phyloP scores from a whole-genome alignment of 2,113 vertebrate genomes.

The Octodon degus region DNA sequence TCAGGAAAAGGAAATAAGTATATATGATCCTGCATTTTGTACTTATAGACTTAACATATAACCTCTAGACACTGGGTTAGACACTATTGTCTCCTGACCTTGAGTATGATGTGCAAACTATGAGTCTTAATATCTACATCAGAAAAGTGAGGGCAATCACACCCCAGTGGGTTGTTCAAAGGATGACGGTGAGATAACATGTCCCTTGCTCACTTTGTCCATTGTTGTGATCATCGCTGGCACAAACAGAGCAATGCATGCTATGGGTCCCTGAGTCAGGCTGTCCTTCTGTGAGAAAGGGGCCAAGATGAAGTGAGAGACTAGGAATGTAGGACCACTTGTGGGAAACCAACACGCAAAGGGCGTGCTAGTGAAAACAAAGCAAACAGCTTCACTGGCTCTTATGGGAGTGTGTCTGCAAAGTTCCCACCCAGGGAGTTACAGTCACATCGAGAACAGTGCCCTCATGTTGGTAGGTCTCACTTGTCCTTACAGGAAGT shows the following conservation, averaged over 20 bases:
- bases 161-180: slow-evolving; percentile 32
- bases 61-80: not conserved
- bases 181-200: slow-evolving; percentile 48
- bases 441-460: too few relatives aligned
- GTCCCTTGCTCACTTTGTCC: slow-evolving; percentile 54
- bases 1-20: not conserved
- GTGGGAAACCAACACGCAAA: not conserved
- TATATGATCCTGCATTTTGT: not conserved
- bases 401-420: not conserved
- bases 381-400: not conserved
- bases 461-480: not conserved
- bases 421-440: not conserved
- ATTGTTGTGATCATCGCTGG: not conserved
- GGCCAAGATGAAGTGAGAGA: not conserved
- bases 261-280: not conserved
- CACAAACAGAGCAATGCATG: not conserved
- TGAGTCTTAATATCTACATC: slow-evolving; percentile 25
- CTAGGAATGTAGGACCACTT: not conserved
- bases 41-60: not conserved
- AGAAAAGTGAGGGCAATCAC: slow-evolving; percentile 57
- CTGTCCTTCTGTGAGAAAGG: not conserved
- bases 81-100: not conserved
- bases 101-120: not conserved
- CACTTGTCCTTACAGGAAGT: not conserved
- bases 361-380: not conserved